Percentiles rank a stretch among this genome's conserved stretches.
Evolutionary conservation across 2,888 invertebrate species (phyloP).

Genomic region (Candidula unifasciata): DNA sequence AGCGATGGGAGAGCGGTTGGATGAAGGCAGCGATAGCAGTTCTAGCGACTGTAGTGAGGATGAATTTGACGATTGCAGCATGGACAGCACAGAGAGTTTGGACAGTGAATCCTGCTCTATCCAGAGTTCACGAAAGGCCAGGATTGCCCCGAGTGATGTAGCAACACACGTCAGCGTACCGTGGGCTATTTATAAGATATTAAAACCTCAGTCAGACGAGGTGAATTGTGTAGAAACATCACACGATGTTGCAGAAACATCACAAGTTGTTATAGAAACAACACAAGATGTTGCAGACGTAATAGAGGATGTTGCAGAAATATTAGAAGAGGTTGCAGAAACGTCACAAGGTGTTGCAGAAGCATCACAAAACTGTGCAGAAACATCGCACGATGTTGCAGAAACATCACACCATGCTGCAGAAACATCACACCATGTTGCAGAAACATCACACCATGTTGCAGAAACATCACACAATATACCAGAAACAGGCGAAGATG

Average conservation of each 20-base stretch:
- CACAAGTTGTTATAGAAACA: background rate
- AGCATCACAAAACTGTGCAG: no score
- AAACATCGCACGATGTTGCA: no score
- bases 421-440: background rate
- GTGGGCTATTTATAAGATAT: background rate
- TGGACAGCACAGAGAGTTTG: slow-evolving; percentile 41
- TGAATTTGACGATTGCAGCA: slow-evolving; percentile 62
- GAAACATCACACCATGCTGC: no score
- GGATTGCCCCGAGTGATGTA: background rate
- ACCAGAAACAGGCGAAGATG: background rate
- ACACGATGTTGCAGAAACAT: background rate
- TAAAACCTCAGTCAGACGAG: background rate
- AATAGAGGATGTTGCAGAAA: no score
- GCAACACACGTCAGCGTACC: background rate
- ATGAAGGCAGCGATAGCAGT: slow-evolving; percentile 61
- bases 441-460: background rate
- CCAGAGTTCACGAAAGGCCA: background rate
- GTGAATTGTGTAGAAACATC: background rate
- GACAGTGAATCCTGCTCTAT: background rate
- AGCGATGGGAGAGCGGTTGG: slow-evolving; percentile 67
- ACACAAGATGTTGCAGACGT: background rate
- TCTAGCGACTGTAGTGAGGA: slow-evolving; percentile 67
- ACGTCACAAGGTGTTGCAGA: no score
- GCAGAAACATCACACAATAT: background rate
- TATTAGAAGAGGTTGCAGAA: no score